phyloP scores from a whole-genome alignment of 1,140 invertebrate genomes.

The Brachionus asplanchnoidis region DNA sequence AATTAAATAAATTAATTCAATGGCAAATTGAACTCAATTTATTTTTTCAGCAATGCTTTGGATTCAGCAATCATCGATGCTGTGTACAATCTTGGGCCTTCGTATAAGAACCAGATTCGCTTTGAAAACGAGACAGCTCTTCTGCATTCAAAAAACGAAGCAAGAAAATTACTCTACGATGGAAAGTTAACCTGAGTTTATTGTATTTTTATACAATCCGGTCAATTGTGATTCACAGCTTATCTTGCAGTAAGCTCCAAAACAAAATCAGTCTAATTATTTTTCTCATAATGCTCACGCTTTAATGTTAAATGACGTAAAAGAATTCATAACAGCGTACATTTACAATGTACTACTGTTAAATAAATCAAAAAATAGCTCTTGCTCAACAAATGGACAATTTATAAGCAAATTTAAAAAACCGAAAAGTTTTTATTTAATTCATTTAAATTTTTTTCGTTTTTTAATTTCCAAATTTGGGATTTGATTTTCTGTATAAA shows the following conservation, averaged over 20 bases:
- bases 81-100: constrained; percentile 67
- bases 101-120: constrained; percentile 97
- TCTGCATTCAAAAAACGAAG: constrained; percentile 88
- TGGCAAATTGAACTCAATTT: constrained; percentile 97
- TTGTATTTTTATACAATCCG: constrained; percentile 99
- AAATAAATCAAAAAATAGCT: too few relatives aligned
- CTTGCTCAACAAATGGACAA: too few relatives aligned
- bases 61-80: constrained; percentile 80
- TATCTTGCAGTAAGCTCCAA: constrained; percentile 85
- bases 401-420: too few relatives aligned
- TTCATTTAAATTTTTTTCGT: too few relatives aligned
- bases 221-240: constrained; percentile 93
- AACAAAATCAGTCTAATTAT: constrained; percentile 90
- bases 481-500: too few relatives aligned
- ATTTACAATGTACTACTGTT: constrained; percentile 98
- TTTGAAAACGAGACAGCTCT: constrained; percentile 94
- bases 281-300: constrained; percentile 98
- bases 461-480: too few relatives aligned
- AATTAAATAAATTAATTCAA: constrained; percentile 95
- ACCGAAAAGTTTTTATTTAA: too few relatives aligned
- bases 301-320: constrained; percentile 95
- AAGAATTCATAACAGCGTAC: constrained; percentile 95
- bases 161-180: constrained; percentile 95
- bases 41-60: constrained; percentile 92
- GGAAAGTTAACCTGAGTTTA: constrained; percentile 88